Percentiles rank a stretch among this genome's conserved stretches.
Conservation (phyloP, 2,797 vertebrate species). For the Gobionotothen gibberifrons region DNA sequence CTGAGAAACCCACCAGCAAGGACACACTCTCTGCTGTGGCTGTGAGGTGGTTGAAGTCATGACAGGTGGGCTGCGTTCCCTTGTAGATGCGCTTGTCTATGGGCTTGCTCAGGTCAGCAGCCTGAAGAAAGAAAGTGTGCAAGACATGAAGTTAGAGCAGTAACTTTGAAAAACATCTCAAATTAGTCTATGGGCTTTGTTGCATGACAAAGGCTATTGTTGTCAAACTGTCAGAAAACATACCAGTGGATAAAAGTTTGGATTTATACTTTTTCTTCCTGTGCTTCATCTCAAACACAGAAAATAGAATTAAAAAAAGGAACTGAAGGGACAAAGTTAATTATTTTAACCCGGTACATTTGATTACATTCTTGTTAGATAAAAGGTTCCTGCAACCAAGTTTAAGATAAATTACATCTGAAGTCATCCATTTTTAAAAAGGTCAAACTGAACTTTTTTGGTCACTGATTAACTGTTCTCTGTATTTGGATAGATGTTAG, state of each 20-base stretch:
- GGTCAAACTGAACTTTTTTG: too few relatives aligned
- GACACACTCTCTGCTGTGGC: conserved; percentile 97
- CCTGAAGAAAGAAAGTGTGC: conserved; percentile 78
- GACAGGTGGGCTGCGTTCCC: conserved; percentile 98
- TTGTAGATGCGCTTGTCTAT: conserved; percentile 99
- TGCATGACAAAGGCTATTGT: neutral
- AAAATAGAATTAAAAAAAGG: neutral
- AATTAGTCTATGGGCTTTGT: neutral
- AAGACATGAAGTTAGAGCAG: neutral
- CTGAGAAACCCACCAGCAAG: conserved; percentile 97
- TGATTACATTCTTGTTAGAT: neutral
- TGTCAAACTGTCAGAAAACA: neutral
- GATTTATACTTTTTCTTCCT: neutral
- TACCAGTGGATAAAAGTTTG: neutral
- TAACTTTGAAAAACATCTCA: conserved; percentile 15
- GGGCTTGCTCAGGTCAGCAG: conserved; percentile 97
- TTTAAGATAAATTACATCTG: neutral
- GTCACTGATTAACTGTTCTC: neutral
- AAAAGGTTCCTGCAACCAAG: neutral
- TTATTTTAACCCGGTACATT: neutral
- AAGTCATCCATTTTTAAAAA: neutral
- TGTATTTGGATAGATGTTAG: neutral
- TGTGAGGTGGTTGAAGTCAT: conserved; percentile 99
- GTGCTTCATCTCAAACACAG: conserved; percentile 8
- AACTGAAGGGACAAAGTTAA: neutral